Conservation (phyloP, 1,140 invertebrate genomes). For the Diorhabda carinulata region DNA sequence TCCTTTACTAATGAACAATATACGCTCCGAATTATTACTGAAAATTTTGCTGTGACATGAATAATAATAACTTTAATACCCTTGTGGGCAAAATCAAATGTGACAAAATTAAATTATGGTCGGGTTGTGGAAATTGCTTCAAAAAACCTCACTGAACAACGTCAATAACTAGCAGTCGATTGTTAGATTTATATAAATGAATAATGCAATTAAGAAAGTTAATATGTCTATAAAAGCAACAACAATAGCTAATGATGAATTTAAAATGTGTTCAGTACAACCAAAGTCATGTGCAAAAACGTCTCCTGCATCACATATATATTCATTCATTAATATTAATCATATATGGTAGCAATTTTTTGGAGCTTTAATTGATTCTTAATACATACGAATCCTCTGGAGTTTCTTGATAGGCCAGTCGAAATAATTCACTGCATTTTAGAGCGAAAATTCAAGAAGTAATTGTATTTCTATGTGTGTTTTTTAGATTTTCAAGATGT, state of each 20-base stretch:
- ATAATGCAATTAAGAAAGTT: not conserved
- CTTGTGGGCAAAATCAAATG: no score
- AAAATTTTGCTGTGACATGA: no score
- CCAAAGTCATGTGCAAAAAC: slow-evolving; percentile 20
- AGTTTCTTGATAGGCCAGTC: slow-evolving; percentile 18
- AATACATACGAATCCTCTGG: slow-evolving; percentile 18
- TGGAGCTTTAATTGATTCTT: slow-evolving; percentile 28
- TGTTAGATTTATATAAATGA: not conserved
- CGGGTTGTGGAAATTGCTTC: no score
- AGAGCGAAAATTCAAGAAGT: not conserved
- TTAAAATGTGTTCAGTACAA: not conserved
- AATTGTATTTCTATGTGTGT: not conserved
- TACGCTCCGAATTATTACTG: no score
- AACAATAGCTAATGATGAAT: slow-evolving; percentile 14
- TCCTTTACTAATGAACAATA: no score
- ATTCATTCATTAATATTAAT: slow-evolving; percentile 27
- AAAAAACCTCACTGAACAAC: no score
- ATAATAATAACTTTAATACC: no score
- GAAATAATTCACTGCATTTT: not conserved
- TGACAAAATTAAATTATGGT: no score
- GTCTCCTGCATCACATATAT: slow-evolving; percentile 11
- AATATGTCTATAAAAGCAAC: slow-evolving; percentile 14
- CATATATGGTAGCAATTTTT: slow-evolving; percentile 22
- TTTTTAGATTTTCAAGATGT: no score
- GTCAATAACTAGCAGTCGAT: no score